Percentiles rank a stretch among this genome's conserved stretches.
These are phyloP conservation scores for Eupithecia dodoneata DNA, from an alignment of 2,888 invertebrate genomes.

Conservation along the genomic window DNA sequence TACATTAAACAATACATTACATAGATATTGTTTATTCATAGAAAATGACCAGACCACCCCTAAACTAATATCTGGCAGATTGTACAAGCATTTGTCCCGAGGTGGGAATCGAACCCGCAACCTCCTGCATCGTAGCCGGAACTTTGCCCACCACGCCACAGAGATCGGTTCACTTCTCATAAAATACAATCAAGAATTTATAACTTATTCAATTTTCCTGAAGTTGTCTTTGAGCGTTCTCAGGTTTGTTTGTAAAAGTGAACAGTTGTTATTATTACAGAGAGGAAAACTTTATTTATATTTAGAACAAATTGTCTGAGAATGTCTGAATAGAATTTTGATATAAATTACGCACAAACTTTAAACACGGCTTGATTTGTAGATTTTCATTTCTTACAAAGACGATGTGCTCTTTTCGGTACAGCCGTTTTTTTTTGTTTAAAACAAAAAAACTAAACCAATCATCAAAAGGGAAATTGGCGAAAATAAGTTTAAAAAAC, in stretches of 20 bases:
- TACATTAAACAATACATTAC: too few relatives aligned
- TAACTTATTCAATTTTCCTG: not conserved
- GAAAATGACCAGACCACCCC: too few relatives aligned
- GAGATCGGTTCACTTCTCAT: not conserved
- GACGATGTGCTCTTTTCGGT: not conserved
- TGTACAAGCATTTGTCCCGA: too few relatives aligned
- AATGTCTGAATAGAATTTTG: not conserved
- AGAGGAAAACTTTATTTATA: not conserved
- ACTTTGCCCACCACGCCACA: too few relatives aligned
- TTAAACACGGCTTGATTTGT: not conserved
- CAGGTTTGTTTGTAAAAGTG: not conserved
- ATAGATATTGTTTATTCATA: too few relatives aligned
- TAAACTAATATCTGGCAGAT: too few relatives aligned
- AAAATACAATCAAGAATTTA: not conserved
- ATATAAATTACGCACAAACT: not conserved
- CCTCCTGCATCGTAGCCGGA: too few relatives aligned
- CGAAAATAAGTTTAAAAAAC: too few relatives aligned
- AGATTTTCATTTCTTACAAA: not conserved
- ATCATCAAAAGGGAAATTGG: too few relatives aligned
- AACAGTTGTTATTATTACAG: not conserved
- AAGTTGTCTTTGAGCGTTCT: not conserved
- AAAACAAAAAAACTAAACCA: not conserved
- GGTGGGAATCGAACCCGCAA: too few relatives aligned
- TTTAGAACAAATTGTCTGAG: not conserved
- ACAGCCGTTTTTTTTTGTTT: not conserved